These are phyloP conservation scores for Lasioglossum zephyrum DNA, from an alignment of 2,888 invertebrate species.

Conservation along the genomic window DNA sequence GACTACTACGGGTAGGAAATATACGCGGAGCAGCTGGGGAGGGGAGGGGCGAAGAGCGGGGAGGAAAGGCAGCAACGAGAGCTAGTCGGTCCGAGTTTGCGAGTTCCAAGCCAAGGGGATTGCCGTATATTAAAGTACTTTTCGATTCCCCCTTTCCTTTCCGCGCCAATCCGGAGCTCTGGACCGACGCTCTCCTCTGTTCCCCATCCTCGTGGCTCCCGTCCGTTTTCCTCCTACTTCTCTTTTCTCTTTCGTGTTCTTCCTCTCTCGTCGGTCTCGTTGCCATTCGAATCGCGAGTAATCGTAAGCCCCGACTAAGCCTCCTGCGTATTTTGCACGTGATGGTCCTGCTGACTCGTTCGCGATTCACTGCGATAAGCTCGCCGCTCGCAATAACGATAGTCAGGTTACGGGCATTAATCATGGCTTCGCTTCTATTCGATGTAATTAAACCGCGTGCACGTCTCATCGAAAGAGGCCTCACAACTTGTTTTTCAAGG, in stretches of 20 bases:
- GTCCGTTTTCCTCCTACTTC: conserved; percentile 5
- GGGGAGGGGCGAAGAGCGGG: conserved; percentile 27
- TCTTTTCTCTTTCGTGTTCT: conserved; percentile 47
- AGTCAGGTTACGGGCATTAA: conserved; percentile 31
- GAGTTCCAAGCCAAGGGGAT: conserved; percentile 81
- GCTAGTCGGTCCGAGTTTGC: conserved; percentile 77
- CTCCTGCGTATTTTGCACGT: conserved; percentile 67
- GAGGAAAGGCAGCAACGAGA: conserved; percentile 65
- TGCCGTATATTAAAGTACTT: conserved; percentile 82
- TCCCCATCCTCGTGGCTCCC: conserved; percentile 45
- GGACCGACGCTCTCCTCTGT: conserved; percentile 43
- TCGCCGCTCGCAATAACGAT: conserved; percentile 25
- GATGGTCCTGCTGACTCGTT: conserved; percentile 53
- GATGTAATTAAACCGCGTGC: not conserved
- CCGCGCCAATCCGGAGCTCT: conserved; percentile 64
- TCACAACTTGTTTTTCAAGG: not conserved
- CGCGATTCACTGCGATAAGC: conserved; percentile 33
- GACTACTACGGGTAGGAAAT: conserved; percentile 58
- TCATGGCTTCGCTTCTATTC: not conserved
- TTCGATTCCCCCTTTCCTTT: conserved; percentile 73
- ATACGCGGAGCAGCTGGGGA: conserved; percentile 37
- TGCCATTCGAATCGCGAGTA: conserved; percentile 71
- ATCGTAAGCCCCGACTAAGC: conserved; percentile 67
- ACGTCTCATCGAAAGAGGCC: not conserved
- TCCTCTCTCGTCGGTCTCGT: conserved; percentile 67